These are phyloP conservation scores for Caenorhabditis parvicauda DNA, from an alignment of 2,888 invertebrate genomes.

Conservation along the genomic window DNA sequence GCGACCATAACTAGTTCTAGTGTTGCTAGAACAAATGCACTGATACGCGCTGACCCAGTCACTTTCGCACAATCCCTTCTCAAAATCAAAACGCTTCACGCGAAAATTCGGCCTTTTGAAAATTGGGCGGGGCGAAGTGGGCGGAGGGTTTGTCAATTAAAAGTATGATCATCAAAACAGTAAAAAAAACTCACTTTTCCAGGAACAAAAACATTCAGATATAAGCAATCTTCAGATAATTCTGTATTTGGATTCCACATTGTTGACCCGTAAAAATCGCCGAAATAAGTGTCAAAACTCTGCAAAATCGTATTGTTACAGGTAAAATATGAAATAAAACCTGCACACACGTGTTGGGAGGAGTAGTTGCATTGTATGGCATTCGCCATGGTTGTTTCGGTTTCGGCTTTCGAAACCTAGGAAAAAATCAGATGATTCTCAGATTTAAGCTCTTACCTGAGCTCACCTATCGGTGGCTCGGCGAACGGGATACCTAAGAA, in stretches of 20 bases:
- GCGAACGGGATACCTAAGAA: slow-evolving; percentile 76
- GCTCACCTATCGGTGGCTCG: slow-evolving; percentile 73
- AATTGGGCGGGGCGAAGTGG: too few species aligned
- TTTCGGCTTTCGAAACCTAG: slow-evolving; percentile 82
- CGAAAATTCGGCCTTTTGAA: too few species aligned
- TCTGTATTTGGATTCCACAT: slow-evolving; percentile 81
- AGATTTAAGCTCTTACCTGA: slow-evolving; percentile 16
- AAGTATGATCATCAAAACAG: too few species aligned
- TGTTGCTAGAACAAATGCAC: too few species aligned
- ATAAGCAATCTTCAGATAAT: slow-evolving; percentile 90
- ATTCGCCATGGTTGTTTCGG: slow-evolving; percentile 78
- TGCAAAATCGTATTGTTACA: slow-evolving; percentile 66
- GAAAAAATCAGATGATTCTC: slow-evolving; percentile 23
- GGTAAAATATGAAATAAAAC: slow-evolving; percentile 8
- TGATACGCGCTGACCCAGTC: too few species aligned
- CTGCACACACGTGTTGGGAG: slow-evolving; percentile 80
- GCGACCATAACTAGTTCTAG: too few species aligned
- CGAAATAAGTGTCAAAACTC: slow-evolving; percentile 84
- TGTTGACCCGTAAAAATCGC: slow-evolving; percentile 75
- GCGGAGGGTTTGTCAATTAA: too few species aligned
- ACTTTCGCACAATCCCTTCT: too few species aligned
- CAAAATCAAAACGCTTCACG: too few species aligned
- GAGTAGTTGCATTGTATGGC: slow-evolving; percentile 77
- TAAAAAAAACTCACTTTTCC: slow-evolving; percentile 27
- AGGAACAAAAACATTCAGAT: slow-evolving; percentile 91